Evolutionary conservation across 23 tunicate species (phyloP), one percentile per base, ranked within the genome.

Genomic region (Styela plicata): DNA sequence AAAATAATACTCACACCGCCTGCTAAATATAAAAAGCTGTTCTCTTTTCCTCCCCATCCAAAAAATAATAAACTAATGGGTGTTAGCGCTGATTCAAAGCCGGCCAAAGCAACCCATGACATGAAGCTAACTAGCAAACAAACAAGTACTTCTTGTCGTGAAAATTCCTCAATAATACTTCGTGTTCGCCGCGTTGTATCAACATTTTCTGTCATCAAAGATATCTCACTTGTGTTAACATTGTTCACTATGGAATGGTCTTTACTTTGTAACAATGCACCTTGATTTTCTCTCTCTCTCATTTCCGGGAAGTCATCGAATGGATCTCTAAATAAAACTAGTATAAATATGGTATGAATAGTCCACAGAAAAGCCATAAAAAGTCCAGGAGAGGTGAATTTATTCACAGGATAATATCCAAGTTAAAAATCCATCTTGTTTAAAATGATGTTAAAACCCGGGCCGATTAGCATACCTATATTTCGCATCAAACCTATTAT

Each of bases 381-480:
- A 3, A 91, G 52, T 64, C 97, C 97, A 27, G 91, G 89, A 16
- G 79, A 82, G 0, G 97, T 84, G 26, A 64, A 74, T 2, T 83
- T n/a, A 31, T 76, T 87, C 2, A 92, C 89, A 79, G 64, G 79
- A 24, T 83, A 75, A 32, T 71, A 70, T 36, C 97, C 97, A 33
- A 87, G 84, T 22, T 92, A 68, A 80, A 87, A 92, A 68, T 92
- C 80, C 61, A 92, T 13, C 35, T 80, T 87, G 20, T 35, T 31
- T 18, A 92, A 63, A 25, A 87, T 74, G 19, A 92, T 3, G 67
- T 87, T 92, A 62, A 84, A 92, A 5, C 89, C 97, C 7, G 97
- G 97, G 34, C 97, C 97, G 52, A 87, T 64, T 19, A 92, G 27
- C 24, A 92, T 80, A 21, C 97, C 97, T 28, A 92, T 64, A 67